A percentile compares a stretch with the other conserved stretches of the same genome.
Conservation (phyloP, 2,113 vertebrate species). For the Poeciliopsis turrubarensis region DNA sequence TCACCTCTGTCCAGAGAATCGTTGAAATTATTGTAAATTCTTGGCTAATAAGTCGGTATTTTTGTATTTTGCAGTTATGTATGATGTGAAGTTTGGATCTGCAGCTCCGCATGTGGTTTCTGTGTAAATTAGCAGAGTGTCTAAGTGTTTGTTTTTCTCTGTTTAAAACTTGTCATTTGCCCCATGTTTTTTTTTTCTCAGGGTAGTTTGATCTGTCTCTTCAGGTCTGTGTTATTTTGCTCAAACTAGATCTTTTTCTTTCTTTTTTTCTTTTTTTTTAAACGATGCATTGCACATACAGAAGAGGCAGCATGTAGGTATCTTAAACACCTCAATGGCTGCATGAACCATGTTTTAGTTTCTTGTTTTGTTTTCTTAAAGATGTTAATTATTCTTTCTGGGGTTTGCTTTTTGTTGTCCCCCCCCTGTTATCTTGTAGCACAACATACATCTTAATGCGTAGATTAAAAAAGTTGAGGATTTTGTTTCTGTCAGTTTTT, state of each 20-base stretch:
- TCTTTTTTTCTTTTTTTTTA: slow-evolving; percentile 68
- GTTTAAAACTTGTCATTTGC: slow-evolving; percentile 47
- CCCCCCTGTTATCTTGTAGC: slow-evolving; percentile 33
- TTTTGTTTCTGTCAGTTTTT: slow-evolving; percentile 39
- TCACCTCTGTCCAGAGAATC: too few relatives aligned
- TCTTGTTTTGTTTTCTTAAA: slow-evolving; percentile 14
- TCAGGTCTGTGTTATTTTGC: slow-evolving; percentile 72
- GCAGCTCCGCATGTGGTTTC: neutral
- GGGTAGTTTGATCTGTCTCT: slow-evolving; percentile 65
- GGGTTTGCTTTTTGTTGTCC: slow-evolving; percentile 35
- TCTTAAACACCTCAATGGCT: slow-evolving; percentile 67
- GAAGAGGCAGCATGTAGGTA: slow-evolving; percentile 78
- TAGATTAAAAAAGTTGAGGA: neutral
- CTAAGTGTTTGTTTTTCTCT: slow-evolving; percentile 22
- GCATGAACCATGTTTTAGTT: slow-evolving; percentile 74
- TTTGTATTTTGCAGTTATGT: neutral
- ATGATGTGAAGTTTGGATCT: neutral
- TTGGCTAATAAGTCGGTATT: too few relatives aligned
- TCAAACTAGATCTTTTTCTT: slow-evolving; percentile 79
- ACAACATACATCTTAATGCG: slow-evolving; percentile 18
- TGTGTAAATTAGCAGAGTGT: neutral
- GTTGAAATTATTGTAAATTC: too few relatives aligned
- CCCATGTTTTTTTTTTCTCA: slow-evolving; percentile 50
- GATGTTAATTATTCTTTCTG: slow-evolving; percentile 9
- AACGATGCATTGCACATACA: slow-evolving; percentile 74